phyloP scores from a whole-genome alignment of 1,140 invertebrate species.

The Colletes latitarsis region DNA sequence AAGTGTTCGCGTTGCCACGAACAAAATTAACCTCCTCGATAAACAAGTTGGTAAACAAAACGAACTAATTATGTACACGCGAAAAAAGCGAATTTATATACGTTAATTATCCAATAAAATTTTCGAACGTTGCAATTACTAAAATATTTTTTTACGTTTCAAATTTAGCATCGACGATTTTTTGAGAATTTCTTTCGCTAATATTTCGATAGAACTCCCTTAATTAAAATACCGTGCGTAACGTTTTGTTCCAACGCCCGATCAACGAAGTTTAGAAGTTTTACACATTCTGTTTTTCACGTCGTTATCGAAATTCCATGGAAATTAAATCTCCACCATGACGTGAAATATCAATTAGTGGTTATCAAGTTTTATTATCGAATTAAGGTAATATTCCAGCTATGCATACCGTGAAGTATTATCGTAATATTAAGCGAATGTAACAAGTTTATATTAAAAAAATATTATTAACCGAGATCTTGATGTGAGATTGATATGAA shows the following conservation, averaged over 20 bases:
- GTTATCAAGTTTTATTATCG: conserved; percentile 20
- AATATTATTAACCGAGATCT: not conserved
- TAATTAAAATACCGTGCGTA: no score
- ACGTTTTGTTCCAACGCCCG: no score
- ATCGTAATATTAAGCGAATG: no score
- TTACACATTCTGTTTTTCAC: not conserved
- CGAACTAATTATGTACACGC: not conserved
- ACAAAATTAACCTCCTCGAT: not conserved
- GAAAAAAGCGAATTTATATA: not conserved
- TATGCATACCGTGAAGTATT: not conserved
- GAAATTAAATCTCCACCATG: not conserved
- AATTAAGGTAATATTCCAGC: conserved; percentile 24
- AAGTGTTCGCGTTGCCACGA: not conserved
- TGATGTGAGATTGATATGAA: no score
- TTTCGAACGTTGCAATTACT: no score
- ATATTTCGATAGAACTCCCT: no score
- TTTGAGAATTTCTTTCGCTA: not conserved
- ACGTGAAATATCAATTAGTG: conserved; percentile 36
- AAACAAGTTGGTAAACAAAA: not conserved
- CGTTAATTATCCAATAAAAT: no score
- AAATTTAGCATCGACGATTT: not conserved
- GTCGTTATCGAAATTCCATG: conserved; percentile 3
- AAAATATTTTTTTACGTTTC: no score
- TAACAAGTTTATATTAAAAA: conserved; percentile 3
- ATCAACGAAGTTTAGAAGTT: not conserved